Conservation (phyloP, 2,113 vertebrate species). For the Polyodon spathula region DNA sequence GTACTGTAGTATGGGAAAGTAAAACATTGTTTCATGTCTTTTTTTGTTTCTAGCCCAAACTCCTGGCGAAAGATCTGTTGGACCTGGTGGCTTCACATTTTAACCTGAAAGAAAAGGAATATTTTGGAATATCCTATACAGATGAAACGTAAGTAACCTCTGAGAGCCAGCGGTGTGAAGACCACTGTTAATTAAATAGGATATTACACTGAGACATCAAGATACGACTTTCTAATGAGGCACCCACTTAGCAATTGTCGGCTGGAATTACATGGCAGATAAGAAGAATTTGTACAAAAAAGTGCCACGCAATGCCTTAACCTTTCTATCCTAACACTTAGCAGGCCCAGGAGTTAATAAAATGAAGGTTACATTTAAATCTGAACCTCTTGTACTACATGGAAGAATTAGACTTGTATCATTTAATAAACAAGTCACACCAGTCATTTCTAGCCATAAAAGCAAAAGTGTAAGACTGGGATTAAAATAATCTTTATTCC, state of each 20-base stretch:
- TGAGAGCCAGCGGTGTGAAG: background rate
- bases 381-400: too few species aligned
- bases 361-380: too few species aligned
- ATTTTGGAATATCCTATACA: constrained; percentile 95
- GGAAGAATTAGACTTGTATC: too few species aligned
- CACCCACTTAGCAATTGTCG: background rate
- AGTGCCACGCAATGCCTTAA: background rate
- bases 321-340: background rate
- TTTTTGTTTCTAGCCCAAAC: constrained; percentile 79
- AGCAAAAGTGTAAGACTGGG: too few species aligned
- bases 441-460: too few species aligned
- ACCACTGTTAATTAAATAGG: background rate
- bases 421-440: too few species aligned
- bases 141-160: constrained; percentile 90
- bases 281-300: background rate
- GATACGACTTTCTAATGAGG: background rate
- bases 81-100: constrained; percentile 97
- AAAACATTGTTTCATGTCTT: constrained; percentile 28
- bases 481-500: too few species aligned
- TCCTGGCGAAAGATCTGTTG: constrained; percentile 95
- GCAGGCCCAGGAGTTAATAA: too few species aligned
- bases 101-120: constrained; percentile 98
- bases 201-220: background rate
- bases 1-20: background rate
- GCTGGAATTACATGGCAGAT: background rate